A percentile compares a stretch with the other conserved stretches of the same genome.
These are phyloP conservation scores for Gulo gulo DNA, from an alignment of 2,113 vertebrate species.

Conservation along the genomic window DNA sequence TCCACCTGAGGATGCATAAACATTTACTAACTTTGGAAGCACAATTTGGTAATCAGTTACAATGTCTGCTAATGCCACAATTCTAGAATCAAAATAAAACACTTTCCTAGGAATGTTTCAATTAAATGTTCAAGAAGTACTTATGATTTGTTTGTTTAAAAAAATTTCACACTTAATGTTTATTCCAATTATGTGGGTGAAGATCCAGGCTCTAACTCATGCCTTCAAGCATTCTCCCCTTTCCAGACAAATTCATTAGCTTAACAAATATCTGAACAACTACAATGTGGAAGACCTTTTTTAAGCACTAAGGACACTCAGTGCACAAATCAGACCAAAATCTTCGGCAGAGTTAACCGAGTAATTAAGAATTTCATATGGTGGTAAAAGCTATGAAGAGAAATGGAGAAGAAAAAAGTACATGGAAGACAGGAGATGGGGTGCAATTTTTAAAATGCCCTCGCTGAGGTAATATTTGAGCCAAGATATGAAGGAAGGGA, in stretches of 20 bases:
- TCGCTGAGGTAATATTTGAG: neutral
- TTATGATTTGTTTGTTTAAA: neutral
- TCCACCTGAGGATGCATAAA: neutral
- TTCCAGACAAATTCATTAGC: neutral
- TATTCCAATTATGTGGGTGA: neutral
- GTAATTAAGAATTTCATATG: neutral
- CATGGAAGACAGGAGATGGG: neutral
- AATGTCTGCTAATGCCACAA: neutral
- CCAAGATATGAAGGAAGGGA: neutral
- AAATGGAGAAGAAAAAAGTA: neutral
- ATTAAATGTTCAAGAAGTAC: neutral
- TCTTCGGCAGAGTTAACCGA: neutral
- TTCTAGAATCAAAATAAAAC: slow-evolving; percentile 23
- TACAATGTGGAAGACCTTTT: neutral
- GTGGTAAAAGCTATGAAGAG: neutral
- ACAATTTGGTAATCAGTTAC: neutral
- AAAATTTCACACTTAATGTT: neutral
- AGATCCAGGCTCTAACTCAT: neutral
- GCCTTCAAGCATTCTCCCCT: neutral
- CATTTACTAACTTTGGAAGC: neutral
- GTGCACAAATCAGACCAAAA: neutral
- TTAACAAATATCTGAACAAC: neutral
- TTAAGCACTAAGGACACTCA: neutral
- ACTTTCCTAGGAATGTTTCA: neutral
- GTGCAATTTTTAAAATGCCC: neutral